A percentile compares a stretch with the other conserved stretches of the same genome.
These are phyloP conservation scores for Bufo gargarizans DNA, from an alignment of 2,113 vertebrate species.

Conservation along the genomic window DNA sequence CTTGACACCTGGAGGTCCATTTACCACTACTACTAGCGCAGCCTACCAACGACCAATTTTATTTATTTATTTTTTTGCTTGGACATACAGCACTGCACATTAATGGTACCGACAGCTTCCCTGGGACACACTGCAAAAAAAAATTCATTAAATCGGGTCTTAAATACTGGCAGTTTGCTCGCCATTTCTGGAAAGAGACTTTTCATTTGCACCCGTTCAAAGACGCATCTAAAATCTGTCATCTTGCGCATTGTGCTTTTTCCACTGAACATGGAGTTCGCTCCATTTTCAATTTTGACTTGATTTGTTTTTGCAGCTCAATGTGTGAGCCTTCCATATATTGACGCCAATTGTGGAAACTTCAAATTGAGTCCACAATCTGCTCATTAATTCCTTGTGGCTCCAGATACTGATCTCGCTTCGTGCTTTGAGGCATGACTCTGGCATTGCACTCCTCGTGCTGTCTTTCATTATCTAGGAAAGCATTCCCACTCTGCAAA, in stretches of 20 bases:
- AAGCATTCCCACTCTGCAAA: constrained; percentile 35
- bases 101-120: too few relatives aligned
- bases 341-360: constrained; percentile 34
- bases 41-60: background rate
- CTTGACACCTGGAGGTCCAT: background rate
- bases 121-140: too few relatives aligned
- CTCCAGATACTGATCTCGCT: constrained; percentile 46
- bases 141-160: background rate
- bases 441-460: constrained; percentile 32
- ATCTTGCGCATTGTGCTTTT: background rate
- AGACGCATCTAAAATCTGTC: background rate
- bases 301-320: constrained; percentile 2
- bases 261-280: background rate
- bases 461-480: constrained; percentile 54
- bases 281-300: constrained; percentile 6
- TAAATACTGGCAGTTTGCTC: background rate
- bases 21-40: background rate
- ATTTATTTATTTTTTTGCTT: too few relatives aligned
- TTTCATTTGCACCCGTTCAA: background rate
- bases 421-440: constrained; percentile 36
- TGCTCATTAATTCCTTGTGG: constrained; percentile 47
- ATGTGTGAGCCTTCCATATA: background rate
- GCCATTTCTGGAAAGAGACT: background rate
- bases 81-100: too few relatives aligned
- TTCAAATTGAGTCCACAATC: constrained; percentile 32